Percentiles rank a stretch among this genome's conserved stretches.
phyloP scores from a whole-genome alignment of 2,113 vertebrate species.

The Notiomystis cincta region DNA sequence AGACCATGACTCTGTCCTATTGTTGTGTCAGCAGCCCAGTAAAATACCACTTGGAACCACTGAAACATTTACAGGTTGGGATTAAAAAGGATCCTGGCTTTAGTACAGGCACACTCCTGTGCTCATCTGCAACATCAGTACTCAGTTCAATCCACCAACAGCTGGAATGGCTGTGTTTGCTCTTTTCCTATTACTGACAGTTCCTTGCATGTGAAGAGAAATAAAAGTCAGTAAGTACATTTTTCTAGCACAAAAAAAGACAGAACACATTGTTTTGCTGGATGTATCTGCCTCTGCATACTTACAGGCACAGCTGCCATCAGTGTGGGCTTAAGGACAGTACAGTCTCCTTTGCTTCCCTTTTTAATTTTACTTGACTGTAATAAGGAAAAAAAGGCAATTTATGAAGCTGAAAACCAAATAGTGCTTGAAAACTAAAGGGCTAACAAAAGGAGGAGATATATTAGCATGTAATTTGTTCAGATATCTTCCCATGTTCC shows the following conservation, averaged over 20 bases:
- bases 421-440: background rate
- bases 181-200: background rate
- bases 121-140: background rate
- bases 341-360: slow-evolving; percentile 82
- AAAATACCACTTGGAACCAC: background rate
- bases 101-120: background rate
- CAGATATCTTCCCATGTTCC: background rate
- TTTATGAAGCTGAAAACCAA: background rate
- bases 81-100: background rate
- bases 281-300: background rate
- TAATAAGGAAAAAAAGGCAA: background rate
- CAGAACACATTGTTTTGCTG: background rate
- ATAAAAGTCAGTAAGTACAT: background rate
- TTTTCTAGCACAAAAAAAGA: background rate
- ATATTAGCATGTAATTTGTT: background rate
- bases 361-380: slow-evolving; percentile 86
- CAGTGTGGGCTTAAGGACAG: slow-evolving; percentile 77
- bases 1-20: background rate
- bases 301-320: slow-evolving; percentile 84
- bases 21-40: background rate
- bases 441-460: background rate
- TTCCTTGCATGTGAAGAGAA: background rate
- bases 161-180: background rate
- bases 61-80: background rate
- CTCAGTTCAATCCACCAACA: background rate